Base-by-base conservation (phyloP, 2,113 vertebrate genomes). In the Ochotona curzoniae region DNA sequence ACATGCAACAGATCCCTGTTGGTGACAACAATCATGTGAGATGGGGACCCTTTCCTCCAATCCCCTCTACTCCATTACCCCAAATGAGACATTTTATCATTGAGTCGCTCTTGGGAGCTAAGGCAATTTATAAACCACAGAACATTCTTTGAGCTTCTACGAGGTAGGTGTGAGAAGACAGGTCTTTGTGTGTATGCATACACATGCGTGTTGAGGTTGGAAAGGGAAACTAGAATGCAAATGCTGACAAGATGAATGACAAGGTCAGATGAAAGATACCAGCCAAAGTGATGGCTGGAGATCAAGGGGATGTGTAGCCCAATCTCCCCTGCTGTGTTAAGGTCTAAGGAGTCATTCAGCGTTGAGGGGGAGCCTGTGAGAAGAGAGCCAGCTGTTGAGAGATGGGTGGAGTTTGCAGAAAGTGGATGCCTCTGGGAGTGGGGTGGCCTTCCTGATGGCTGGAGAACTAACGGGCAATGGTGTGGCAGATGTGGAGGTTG, bases 91-190 rank as follows among this genome's bases (percentile, higher is more conserved):
- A 38, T 78, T 63, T 94, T 38, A 44, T 35, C 66, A 47, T 17
- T 14, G 14, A 93, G 44, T 90, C 75, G 54, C 71, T 79, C 70
- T 28, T 75, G 30, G 32, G 76, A 88, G 74, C 9, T 8, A 85
- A 78, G 51, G 64, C 44, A 54, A 74, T 87, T 91, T 38, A 60
- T 80, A 86, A 93, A 61, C 85, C 89, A 60, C 44, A 64, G 69
- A 63, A 32, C 18, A 2, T 64, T 86, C 61, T 90, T 13, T 23
- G 49, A 79, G 51, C 64, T 88, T 54, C 73, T 54, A 66, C 11
- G 32, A 88, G 49, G 49, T 64, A 54, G 70, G 54, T 44, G 44
- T 69, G 47, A 21, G 51, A 83, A 91, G 61, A 30, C 25, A 35
- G 10, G 57, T 69, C 51, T 78, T 63, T 4, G 15, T 38, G 38